Evolutionary conservation across 2,888 invertebrate species (phyloP).

Genomic region (Serripes groenlandicus): DNA sequence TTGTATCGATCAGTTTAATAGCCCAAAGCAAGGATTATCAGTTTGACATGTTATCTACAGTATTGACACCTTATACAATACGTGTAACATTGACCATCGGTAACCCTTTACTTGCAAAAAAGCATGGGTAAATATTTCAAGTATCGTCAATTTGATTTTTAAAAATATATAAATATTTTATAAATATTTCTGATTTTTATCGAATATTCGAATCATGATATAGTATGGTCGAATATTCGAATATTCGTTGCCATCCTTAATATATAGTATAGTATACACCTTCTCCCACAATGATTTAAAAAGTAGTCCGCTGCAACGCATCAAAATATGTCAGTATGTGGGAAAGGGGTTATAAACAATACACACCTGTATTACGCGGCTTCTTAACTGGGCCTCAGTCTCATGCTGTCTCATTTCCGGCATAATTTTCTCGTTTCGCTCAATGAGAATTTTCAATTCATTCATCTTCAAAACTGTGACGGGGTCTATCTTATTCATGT

Average conservation of each 20-base stretch:
- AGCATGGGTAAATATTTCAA: no score
- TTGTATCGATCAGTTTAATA: no score
- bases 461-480: conserved; percentile 92
- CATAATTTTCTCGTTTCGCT: conserved; percentile 68
- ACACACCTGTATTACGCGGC: conserved; percentile 69
- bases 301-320: neutral
- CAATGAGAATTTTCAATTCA: conserved; percentile 88
- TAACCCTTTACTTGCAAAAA: no score
- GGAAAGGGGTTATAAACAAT: neutral
- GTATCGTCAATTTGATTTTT: no score
- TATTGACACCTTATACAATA: no score
- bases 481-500: conserved; percentile 91
- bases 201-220: neutral
- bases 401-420: conserved; percentile 69
- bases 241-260: neutral
- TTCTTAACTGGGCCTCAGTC: conserved; percentile 61
- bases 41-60: no score
- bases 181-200: neutral
- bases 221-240: neutral
- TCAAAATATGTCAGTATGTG: neutral
- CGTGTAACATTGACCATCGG: no score
- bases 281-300: no score
- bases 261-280: no score
- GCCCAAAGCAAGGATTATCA: no score
- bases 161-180: neutral